Evolutionary conservation across 53 echinoderm and acorn worm genomes (phyloP).

Genomic region (Stichopus horrens): DNA sequence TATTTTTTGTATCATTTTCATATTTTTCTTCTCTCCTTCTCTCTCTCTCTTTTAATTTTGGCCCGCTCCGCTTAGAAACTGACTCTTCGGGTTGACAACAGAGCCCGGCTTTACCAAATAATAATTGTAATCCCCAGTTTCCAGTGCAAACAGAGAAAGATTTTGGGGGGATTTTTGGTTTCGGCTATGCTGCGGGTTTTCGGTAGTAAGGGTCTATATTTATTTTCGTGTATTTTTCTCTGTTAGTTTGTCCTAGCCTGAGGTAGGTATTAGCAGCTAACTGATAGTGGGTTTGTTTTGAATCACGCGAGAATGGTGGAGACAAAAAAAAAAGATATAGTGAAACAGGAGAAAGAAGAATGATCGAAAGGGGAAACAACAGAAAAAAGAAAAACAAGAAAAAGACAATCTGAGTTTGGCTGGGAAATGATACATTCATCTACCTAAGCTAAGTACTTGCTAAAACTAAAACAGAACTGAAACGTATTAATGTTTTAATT

Average conservation of each 20-base stretch:
- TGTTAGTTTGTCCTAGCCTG: slow-evolving; percentile 43
- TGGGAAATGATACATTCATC: not conserved
- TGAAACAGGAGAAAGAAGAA: too few relatives aligned
- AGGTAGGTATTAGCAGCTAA: slow-evolving; percentile 17
- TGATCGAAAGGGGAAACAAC: too few relatives aligned
- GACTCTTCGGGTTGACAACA: slow-evolving; percentile 33
- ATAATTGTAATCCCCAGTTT: slow-evolving; percentile 24
- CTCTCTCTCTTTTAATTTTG: not conserved
- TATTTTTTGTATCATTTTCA: slow-evolving; percentile 32
- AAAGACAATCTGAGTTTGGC: not conserved
- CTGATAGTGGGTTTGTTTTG: slow-evolving; percentile 31
- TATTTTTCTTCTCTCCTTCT: slow-evolving; percentile 1
- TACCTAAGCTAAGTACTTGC: slow-evolving; percentile 20
- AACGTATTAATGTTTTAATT: not conserved
- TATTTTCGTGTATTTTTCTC: not conserved
- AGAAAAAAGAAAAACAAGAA: not conserved
- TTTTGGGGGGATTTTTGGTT: slow-evolving; percentile 5
- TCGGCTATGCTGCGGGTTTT: slow-evolving; percentile 31
- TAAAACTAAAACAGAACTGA: not conserved
- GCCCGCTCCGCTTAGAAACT: slow-evolving; percentile 4
- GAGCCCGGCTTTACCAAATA: not conserved
- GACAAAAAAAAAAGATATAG: not conserved
- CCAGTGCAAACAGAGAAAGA: not conserved
- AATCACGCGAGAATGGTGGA: slow-evolving; percentile 18
- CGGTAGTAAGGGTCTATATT: not conserved